These are phyloP conservation scores for Euphydryas editha DNA, from an alignment of 2,888 invertebrate genomes.

Conservation along the genomic window DNA sequence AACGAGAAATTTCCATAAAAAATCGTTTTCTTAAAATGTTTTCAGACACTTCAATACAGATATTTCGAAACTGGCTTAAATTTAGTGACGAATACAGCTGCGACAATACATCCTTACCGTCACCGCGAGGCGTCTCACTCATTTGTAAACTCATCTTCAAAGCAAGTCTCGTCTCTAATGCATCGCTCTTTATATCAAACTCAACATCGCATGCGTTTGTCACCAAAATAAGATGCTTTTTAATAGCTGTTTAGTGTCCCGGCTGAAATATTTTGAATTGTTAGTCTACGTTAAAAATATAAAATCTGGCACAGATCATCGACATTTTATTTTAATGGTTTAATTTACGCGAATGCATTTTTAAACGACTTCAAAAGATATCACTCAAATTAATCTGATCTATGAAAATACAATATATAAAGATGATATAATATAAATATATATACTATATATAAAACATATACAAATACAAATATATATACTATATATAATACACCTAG, in stretches of 20 bases:
- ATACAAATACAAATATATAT: too few relatives aligned
- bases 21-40: neutral
- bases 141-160: constrained; percentile 78
- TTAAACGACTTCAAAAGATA: too few relatives aligned
- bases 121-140: constrained; percentile 59
- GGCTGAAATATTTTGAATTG: constrained; percentile 35
- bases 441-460: too few relatives aligned
- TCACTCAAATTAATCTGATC: too few relatives aligned
- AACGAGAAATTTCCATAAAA: constrained; percentile 1
- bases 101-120: constrained; percentile 67
- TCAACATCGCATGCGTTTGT: constrained; percentile 56
- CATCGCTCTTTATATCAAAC: constrained; percentile 63
- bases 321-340: neutral
- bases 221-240: constrained; percentile 62
- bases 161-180: constrained; percentile 60
- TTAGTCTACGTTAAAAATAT: constrained; percentile 8
- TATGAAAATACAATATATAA: too few relatives aligned
- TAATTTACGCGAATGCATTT: neutral
- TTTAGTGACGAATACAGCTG: constrained; percentile 56
- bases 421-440: too few relatives aligned
- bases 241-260: constrained; percentile 51
- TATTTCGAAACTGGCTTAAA: constrained; percentile 25
- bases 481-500: too few relatives aligned
- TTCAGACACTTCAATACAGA: neutral
- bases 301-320: neutral